Evolutionary conservation across 2,113 vertebrate species (phyloP), one percentile per base, ranked within the genome.

Genomic region (Gobiocypris rarus): DNA sequence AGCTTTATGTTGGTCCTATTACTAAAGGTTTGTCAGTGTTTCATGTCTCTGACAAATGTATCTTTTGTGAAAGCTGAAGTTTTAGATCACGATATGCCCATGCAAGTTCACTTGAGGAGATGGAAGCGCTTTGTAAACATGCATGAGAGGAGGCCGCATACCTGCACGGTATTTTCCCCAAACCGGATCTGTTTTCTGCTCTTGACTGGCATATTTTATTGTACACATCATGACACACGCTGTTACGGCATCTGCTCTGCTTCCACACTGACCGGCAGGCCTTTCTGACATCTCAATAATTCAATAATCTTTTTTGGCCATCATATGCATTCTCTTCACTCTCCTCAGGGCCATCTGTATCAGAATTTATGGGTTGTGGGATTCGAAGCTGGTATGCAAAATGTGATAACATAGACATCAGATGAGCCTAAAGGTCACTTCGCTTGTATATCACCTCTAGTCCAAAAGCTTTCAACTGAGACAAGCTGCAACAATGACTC

Each of bases 161-260:
- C 56, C 83, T 70, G 43, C 75, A 71, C 8, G 1, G 50, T 43
- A 48, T 22, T 59, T 78, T 45, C 38, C 75, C 41, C 13, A 52
- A 41, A 3, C 24, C 63, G 22, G 43, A 4, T 84, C 75, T 79
- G 75, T 71, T 84, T 79, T 83, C 65, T 31, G 61, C 63, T 70
- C 22, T 34, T 54, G 26, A 81, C 79, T 79, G 83, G 38, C 17
- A 84, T 84, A 31, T 73, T 73, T 79, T 45, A 48, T 26, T 1
- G 43, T 24, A 48, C 24, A 43, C 65, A 43, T 79, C 75, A 56
- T 84, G 58, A 71, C 5, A 17, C 31, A 15, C 9, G 65, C 50
- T 84, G 65, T 19, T 71, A 70, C 75, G 1, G 41, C 63, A 70
- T 79, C 75, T 78, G 52, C 50, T 78, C 63, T 58, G 19, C 75